Evolutionary conservation across 2,797 vertebrate species (phyloP).

Genomic region (Eulemur albifrons): DNA sequence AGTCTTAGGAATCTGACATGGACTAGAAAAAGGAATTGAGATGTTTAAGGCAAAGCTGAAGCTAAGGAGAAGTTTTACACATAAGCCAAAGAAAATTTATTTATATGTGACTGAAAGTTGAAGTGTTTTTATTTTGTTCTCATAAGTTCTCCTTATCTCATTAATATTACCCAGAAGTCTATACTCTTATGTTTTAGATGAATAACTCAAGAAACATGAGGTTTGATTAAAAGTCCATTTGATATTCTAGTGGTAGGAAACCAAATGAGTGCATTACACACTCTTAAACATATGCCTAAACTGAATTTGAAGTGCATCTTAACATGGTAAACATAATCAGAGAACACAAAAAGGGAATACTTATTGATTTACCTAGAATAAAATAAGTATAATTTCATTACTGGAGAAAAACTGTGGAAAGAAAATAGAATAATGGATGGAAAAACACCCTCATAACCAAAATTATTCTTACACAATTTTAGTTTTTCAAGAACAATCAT

Average conservation of each 20-base stretch:
- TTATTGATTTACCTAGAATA: slow-evolving; percentile 28
- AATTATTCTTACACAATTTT: slow-evolving; percentile 26
- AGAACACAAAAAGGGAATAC: neutral
- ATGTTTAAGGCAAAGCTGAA: neutral
- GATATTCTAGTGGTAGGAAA: slow-evolving; percentile 15
- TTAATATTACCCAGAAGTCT: neutral
- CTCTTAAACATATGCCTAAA: slow-evolving; percentile 21
- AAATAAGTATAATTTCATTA: slow-evolving; percentile 40
- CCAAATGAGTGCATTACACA: neutral
- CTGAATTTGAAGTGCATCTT: slow-evolving; percentile 5
- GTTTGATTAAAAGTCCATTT: slow-evolving; percentile 35
- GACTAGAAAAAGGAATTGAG: neutral
- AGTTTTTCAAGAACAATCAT: slow-evolving; percentile 22
- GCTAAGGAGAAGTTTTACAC: neutral
- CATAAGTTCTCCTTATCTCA: neutral
- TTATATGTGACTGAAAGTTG: neutral
- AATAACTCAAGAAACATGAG: neutral
- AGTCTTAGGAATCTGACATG: neutral
- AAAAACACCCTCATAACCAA: neutral
- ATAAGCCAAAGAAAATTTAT: neutral
- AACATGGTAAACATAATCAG: slow-evolving; percentile 30
- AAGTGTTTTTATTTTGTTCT: slow-evolving; percentile 36
- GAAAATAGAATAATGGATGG: slow-evolving; percentile 27
- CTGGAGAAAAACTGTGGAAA: slow-evolving; percentile 14
- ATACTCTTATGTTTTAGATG: neutral